Evolutionary conservation across 2,888 invertebrate genomes (phyloP).

Genomic region (Sipha maydis): DNA sequence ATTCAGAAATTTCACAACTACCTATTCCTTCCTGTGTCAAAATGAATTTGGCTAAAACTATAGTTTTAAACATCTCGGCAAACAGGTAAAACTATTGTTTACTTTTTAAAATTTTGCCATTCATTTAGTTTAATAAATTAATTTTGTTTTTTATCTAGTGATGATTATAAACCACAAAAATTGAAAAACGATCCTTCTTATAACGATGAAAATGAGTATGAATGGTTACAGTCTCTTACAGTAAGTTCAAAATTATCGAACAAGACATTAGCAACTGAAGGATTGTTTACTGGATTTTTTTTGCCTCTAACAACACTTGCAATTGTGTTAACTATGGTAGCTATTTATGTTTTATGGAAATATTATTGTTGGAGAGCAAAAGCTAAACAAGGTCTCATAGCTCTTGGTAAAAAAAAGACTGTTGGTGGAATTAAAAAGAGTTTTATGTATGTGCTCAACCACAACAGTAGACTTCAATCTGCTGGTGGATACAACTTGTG

Average conservation of each 20-base stretch:
- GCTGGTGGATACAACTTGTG: constrained; percentile 54
- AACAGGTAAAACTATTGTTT: neutral
- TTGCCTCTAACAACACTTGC: neutral
- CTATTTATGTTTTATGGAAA: constrained; percentile 37
- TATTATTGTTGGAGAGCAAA: constrained; percentile 55
- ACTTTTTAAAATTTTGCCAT: neutral
- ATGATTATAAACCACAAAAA: constrained; percentile 44
- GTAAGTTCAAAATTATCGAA: neutral
- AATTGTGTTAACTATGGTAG: constrained; percentile 17
- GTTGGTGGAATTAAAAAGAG: constrained; percentile 55
- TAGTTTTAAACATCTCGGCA: constrained; percentile 35
- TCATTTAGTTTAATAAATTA: neutral
- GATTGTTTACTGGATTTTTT: constrained; percentile 18
- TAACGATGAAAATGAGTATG: constrained; percentile 1
- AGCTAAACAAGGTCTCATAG: constrained; percentile 50
- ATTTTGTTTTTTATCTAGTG: constrained; percentile 15
- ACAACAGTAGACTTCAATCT: constrained; percentile 48
- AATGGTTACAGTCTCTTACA: constrained; percentile 26
- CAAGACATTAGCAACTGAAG: neutral
- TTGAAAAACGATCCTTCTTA: constrained; percentile 32
- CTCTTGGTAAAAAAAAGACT: constrained; percentile 56
- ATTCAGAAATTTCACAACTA: constrained; percentile 23
- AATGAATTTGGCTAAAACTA: constrained; percentile 28
- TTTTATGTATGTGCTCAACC: constrained; percentile 55
- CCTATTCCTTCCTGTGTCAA: constrained; percentile 16